Percentiles rank a stretch among this genome's conserved stretches.
phyloP scores from a whole-genome alignment of 1,140 invertebrate genomes.

The Drosophila ercepeae region DNA sequence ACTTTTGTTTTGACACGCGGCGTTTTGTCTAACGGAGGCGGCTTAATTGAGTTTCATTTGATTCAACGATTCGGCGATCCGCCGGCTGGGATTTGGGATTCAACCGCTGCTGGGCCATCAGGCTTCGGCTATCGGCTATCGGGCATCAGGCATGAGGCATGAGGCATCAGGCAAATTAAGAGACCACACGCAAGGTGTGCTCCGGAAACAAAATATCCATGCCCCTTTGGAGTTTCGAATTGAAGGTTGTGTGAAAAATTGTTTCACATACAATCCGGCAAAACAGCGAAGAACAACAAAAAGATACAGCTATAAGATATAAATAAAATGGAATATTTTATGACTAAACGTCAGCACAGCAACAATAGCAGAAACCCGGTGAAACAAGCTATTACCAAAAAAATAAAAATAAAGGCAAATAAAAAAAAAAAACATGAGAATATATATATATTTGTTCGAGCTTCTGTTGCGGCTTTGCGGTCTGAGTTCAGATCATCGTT shows the following conservation, averaged over 20 bases:
- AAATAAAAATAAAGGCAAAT: conserved; percentile 3
- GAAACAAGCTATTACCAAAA: conserved; percentile 74
- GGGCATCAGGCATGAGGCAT: conserved; percentile 37
- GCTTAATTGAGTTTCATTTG: conserved; percentile 75
- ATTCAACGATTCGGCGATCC: conserved; percentile 34
- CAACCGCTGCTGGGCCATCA: conserved; percentile 7
- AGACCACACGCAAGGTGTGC: conserved; percentile 65
- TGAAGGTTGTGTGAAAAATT: conserved; percentile 73
- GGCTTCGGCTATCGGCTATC: background rate
- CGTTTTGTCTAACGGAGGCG: conserved; percentile 70
- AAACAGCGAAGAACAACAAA: background rate
- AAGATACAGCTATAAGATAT: conserved; percentile 38
- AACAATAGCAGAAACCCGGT: conserved; percentile 46
- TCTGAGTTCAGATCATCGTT: conserved; percentile 51
- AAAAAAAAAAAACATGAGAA: conserved; percentile 14
- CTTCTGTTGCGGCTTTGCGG: conserved; percentile 79
- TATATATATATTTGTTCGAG: conserved; percentile 64
- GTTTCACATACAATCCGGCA: conserved; percentile 23
- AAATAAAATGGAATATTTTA: conserved; percentile 81
- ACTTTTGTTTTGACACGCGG: conserved; percentile 80
- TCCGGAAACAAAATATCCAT: conserved; percentile 60
- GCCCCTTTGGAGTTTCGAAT: conserved; percentile 23
- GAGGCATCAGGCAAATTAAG: conserved; percentile 43
- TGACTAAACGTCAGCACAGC: conserved; percentile 71
- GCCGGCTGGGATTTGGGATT: conserved; percentile 20